phyloP scores from a whole-genome alignment of 2,888 invertebrate genomes.

The Xestia xanthographa region DNA sequence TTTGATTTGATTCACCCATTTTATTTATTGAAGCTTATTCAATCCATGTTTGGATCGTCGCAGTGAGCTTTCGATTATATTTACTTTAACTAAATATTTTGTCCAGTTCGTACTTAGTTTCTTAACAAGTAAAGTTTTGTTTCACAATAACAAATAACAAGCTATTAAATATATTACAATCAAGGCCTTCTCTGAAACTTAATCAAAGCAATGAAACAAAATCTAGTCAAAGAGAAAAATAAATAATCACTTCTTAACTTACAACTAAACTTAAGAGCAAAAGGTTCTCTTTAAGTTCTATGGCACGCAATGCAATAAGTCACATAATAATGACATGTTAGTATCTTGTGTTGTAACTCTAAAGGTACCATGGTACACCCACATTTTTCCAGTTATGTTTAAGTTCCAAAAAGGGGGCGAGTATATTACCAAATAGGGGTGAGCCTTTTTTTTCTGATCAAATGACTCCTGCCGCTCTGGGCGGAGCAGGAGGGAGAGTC shows the following conservation, averaged over 20 bases:
- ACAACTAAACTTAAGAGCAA: neutral
- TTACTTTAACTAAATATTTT: neutral
- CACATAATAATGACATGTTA: neutral
- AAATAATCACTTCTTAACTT: slow-evolving; percentile 11
- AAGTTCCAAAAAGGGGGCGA: neutral
- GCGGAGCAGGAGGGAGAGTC: no score
- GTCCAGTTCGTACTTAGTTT: neutral
- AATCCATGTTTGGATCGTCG: slow-evolving; percentile 1
- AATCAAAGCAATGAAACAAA: neutral
- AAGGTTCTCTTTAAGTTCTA: slow-evolving; percentile 1
- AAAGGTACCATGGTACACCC: no score
- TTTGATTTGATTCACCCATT: slow-evolving; percentile 8
- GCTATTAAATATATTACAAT: neutral
- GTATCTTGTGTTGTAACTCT: neutral
- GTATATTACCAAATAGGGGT: neutral
- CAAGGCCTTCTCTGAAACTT: neutral
- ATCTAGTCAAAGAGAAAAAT: slow-evolving; percentile 16
- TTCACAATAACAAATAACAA: neutral
- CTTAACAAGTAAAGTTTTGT: neutral
- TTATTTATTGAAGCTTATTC: slow-evolving; percentile 19
- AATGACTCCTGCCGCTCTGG: no score
- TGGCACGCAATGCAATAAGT: neutral
- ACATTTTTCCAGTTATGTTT: neutral
- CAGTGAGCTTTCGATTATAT: slow-evolving; percentile 23
- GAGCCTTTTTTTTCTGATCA: no score